A percentile compares a stretch with the other conserved stretches of the same genome.
Conservation (phyloP, 2,797 vertebrate species). For the Acridotheres tristis region DNA sequence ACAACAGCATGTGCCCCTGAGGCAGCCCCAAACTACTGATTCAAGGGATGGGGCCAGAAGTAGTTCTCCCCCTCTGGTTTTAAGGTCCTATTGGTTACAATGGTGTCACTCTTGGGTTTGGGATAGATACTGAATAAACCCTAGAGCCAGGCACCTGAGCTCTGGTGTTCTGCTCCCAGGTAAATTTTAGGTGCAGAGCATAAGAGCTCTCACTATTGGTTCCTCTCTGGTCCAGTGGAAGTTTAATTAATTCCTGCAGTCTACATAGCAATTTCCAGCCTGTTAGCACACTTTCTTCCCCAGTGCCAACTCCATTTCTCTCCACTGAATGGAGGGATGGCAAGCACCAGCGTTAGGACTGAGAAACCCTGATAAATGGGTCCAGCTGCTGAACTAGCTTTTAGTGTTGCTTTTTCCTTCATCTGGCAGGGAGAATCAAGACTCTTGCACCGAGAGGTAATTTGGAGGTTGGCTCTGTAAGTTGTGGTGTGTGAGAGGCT, state of each 20-base stretch:
- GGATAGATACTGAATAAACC: neutral
- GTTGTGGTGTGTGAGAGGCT: neutral
- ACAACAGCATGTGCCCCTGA: rapidly evolving
- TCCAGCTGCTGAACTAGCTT: neutral
- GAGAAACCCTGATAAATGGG: neutral
- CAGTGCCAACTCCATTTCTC: neutral
- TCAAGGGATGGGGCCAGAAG: neutral
- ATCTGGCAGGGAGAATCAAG: neutral
- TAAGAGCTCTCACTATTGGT: neutral
- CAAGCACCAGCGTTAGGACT: neutral
- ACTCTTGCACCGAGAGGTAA: neutral
- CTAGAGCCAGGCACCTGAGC: neutral
- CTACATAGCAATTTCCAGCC: neutral
- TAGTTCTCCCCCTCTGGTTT: rapidly evolving
- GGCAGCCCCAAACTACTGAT: neutral
- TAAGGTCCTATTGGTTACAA: neutral
- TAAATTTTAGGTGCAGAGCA: neutral
- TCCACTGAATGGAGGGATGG: neutral
- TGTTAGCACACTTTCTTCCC: neutral
- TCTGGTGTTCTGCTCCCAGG: neutral
- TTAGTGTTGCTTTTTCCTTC: neutral
- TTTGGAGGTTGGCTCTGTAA: neutral
- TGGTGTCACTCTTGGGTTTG: neutral
- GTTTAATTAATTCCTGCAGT: neutral
- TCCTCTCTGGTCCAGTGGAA: neutral